phyloP scores from a whole-genome alignment of 53 echinoderm and acorn worm genomes.

The Echinometra lucunter region DNA sequence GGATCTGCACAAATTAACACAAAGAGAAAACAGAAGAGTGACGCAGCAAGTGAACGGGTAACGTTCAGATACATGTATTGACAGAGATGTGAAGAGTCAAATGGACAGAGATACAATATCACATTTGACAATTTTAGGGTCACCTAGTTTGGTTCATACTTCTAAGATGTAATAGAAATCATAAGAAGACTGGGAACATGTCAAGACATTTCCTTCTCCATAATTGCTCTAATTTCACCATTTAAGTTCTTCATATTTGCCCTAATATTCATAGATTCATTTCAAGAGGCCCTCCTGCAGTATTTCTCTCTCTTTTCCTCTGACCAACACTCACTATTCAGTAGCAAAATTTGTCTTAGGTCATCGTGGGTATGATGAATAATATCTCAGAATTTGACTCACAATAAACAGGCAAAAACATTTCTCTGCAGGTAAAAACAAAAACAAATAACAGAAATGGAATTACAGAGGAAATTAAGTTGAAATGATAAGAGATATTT shows the following conservation, averaged over 20 bases:
- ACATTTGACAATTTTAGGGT: conserved; percentile 9
- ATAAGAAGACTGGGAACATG: neutral
- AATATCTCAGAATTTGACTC: neutral
- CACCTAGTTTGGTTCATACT: conserved; percentile 19
- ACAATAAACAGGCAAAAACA: neutral
- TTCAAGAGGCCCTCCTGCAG: neutral
- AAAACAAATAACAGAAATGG: neutral
- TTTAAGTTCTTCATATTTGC: conserved; percentile 27
- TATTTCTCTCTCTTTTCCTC: neutral
- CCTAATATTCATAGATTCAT: conserved; percentile 63
- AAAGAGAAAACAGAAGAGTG: neutral
- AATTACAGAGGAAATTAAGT: neutral
- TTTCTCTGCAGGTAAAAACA: neutral
- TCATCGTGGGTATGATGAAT: conserved; percentile 12
- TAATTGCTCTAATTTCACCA: conserved; percentile 60
- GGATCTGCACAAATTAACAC: neutral
- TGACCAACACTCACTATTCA: neutral
- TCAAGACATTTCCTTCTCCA: conserved; percentile 53
- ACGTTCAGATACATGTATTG: neutral
- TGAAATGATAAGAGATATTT: neutral
- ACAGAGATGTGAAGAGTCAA: neutral
- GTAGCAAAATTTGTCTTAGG: neutral
- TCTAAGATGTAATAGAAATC: neutral
- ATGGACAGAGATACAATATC: neutral
- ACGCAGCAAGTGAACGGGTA: neutral